Base-by-base conservation (phyloP, 2,888 invertebrate genomes). In the Hartigia nigra region DNA sequence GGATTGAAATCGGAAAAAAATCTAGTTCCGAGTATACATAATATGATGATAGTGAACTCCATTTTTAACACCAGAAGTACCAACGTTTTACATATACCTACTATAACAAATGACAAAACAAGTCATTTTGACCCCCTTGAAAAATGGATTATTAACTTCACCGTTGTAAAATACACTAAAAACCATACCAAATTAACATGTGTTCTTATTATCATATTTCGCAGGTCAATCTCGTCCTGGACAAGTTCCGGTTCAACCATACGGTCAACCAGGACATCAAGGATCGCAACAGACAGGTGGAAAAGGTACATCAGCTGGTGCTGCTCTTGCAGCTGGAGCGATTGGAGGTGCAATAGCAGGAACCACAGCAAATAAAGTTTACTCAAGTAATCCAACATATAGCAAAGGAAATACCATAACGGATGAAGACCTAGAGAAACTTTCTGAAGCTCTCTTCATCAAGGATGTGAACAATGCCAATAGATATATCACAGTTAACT, bases 381-480 rank as follows among this genome's bases (percentile, higher is more conserved):
- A 87, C 74, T 87, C 88, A 2, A 88, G 88, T 76, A 90, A 91
- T 80, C 91, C 91, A 4, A 90, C 85, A 1, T 91, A 88, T 79
- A 91, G 91, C 80, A 90, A 90, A 80, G 90, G 92, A 9, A 91
- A 89, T 36, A 87, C 93, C 69, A 92, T 94, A 37, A 94, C 93
- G 78, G 95, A 96, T 86, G 92, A 92, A 83, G 95, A 96, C 90
- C 90, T 96, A 74, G 93, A 94, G 86, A 93, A 94, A 74, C 92
- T 97, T 76, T 95, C 96, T 31, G 97, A 97, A 92, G 94, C 94
- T 77, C 91, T 97, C 32, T 93, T 95, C 79, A 93, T 93, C 78
- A 95, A 95, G 88, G 97, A 97, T 88, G 92, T 91, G 0, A 96
- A 96, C 90, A 96, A 96, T 90, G 95, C 95, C 70, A 94, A 95